Evolutionary conservation across 2,888 invertebrate species (phyloP), one percentile per base, ranked within the genome.

Genomic region (Arrhopalites spinosus): DNA sequence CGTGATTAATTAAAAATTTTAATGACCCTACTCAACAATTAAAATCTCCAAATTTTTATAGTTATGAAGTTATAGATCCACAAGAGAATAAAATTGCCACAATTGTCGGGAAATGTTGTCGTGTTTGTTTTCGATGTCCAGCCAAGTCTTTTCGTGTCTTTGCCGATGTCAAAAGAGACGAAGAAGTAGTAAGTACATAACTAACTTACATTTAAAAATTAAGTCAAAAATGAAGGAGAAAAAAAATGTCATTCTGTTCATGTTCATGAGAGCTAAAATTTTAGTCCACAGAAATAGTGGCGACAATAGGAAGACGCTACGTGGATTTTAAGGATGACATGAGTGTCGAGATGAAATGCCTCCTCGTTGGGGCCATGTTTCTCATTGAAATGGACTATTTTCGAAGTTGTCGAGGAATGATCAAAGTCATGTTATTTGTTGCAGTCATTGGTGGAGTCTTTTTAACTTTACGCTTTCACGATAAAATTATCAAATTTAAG

Each of bases 381-480:
- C 59, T 71, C 2, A 29, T 71, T 27, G 71, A 71, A 43, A n/a
- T 71, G 59, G 71, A 71, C 36, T 71, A 71, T 29, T 71, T 27
- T 36, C 30, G 71, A 20, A 71, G 71, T 29, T 71, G 71, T 20
- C 56, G 71, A 59, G 71, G 71, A 20, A 15, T 71, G 5, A 25
- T 23, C 17, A 71, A 71, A 59, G 53, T 27, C 29, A 3, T 36
- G 36, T 36, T 36, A 7, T 36, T 36, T 7, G 36, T 36, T 36
- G 36, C 36, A 36, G 36, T 36, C 36, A 36, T 11, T 36, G n/a
- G n/a, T n/a, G n/a, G n/a, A n/a, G n/a, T n/a, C n/a, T n/a, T n/a
- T n/a, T n/a, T n/a, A n/a, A n/a, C n/a, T n/a, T n/a, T n/a, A n/a
- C n/a, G n/a, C n/a, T n/a, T n/a, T n/a, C n/a, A n/a, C n/a, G n/a